phyloP scores from a whole-genome alignment of 2,113 vertebrate genomes.

The Colaptes auratus region DNA sequence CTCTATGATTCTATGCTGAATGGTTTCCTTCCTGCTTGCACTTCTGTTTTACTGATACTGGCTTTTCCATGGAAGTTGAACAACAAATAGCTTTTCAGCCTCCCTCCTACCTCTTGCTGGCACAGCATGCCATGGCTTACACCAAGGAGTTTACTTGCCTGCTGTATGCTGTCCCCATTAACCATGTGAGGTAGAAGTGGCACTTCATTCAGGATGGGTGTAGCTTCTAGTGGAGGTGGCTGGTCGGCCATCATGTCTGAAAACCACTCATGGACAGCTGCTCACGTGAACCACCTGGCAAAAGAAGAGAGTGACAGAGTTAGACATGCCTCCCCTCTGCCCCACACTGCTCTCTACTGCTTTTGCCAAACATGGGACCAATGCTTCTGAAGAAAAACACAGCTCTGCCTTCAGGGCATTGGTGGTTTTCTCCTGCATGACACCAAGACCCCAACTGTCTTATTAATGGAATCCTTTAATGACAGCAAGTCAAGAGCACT shows the following conservation, averaged over 20 bases:
- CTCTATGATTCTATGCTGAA: neutral
- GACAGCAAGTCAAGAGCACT: neutral
- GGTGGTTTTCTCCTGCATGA: neutral
- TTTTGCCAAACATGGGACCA: neutral
- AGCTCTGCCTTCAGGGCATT: neutral
- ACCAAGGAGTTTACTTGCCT: conserved; percentile 52
- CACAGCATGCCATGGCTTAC: no score
- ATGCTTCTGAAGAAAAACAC: neutral
- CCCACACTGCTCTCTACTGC: neutral
- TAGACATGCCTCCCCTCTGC: rapidly evolving
- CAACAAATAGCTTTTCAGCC: no score
- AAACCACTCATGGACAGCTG: conserved; percentile 74
- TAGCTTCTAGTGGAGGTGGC: conserved; percentile 78
- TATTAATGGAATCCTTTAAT: neutral
- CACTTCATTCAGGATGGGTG: conserved; percentile 78
- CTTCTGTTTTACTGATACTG: neutral
- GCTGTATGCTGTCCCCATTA: conserved; percentile 77
- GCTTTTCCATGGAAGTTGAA: no score
- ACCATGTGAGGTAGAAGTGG: conserved; percentile 80
- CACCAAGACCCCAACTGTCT: neutral
- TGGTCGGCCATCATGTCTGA: conserved; percentile 82
- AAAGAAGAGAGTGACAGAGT: neutral
- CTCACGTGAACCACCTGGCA: conserved; percentile 48
- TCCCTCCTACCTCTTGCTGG: no score
- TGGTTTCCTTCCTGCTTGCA: neutral